A percentile compares a stretch with the other conserved stretches of the same genome.
These are phyloP conservation scores for Sitophilus oryzae DNA, from an alignment of 1,140 invertebrate species.

Conservation along the genomic window DNA sequence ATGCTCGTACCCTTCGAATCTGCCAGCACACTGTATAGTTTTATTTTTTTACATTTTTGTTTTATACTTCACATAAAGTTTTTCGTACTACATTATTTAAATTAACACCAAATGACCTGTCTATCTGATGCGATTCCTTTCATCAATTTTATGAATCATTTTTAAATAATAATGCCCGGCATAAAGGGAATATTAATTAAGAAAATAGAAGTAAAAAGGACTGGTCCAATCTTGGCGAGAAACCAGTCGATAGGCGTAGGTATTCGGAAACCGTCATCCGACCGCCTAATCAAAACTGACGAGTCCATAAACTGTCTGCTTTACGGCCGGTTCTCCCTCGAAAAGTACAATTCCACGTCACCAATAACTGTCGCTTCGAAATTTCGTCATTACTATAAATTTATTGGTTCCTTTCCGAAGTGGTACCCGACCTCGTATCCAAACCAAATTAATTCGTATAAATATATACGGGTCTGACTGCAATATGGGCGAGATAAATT, in stretches of 20 bases:
- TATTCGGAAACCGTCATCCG: constrained; percentile 16
- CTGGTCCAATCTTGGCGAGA: background rate
- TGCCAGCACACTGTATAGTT: no score
- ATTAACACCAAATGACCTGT: no score
- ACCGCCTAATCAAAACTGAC: constrained; percentile 17
- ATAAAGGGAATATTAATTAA: background rate
- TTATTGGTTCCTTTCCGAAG: constrained; percentile 15
- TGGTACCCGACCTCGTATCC: constrained; percentile 1
- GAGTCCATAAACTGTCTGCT: constrained; percentile 16
- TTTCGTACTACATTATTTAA: no score
- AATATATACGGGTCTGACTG: background rate
- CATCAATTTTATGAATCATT: no score
- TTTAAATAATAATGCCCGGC: no score
- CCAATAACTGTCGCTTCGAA: constrained; percentile 19
- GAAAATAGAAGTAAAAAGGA: background rate
- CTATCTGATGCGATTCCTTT: no score
- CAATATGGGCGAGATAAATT: background rate
- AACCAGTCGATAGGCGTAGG: constrained; percentile 1
- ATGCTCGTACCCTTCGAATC: no score
- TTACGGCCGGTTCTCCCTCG: constrained; percentile 12
- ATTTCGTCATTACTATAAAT: constrained; percentile 20
- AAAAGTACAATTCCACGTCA: constrained; percentile 19
- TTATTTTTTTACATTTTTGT: no score
- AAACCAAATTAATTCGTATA: background rate
- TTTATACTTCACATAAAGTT: no score